Evolutionary conservation across 2,888 invertebrate species (phyloP).

Genomic region (Drosophila koepferae): DNA sequence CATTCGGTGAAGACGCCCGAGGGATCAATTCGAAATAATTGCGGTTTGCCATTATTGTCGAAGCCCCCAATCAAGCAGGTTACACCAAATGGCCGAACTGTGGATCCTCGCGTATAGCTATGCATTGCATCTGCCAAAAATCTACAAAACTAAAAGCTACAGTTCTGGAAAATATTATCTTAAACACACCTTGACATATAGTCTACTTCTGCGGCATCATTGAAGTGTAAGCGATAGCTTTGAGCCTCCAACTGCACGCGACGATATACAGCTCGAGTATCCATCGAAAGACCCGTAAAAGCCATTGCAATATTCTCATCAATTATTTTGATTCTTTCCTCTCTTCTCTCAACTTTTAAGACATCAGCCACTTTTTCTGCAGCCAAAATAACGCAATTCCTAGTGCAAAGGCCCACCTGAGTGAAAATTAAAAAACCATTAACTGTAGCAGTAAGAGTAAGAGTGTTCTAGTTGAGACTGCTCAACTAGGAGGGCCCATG

Average conservation of each 20-base stretch:
- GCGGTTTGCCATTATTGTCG: constrained; percentile 97
- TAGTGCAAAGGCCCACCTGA: too few relatives aligned
- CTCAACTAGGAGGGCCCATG: too few relatives aligned
- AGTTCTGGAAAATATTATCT: not conserved
- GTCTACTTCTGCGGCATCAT: constrained; percentile 98
- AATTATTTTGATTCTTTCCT: constrained; percentile 96
- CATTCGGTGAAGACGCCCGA: constrained; percentile 98
- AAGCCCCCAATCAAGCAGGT: constrained; percentile 98
- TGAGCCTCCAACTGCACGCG: constrained; percentile 99
- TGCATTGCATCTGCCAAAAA: constrained; percentile 92
- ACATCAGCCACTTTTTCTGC: constrained; percentile 98
- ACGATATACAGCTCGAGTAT: constrained; percentile 98
- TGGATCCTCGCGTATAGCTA: constrained; percentile 94
- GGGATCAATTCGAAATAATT: constrained; percentile 99
- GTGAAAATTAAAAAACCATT: too few relatives aligned
- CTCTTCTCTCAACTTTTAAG: constrained; percentile 98
- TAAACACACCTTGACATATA: constrained; percentile 90
- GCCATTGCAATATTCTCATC: constrained; percentile 99
- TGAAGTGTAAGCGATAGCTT: constrained; percentile 97
- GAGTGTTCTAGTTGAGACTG: too few relatives aligned
- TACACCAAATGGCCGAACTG: constrained; percentile 99
- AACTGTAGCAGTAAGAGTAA: too few relatives aligned
- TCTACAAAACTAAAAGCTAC: constrained; percentile 16
- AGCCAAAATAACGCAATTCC: too few relatives aligned
- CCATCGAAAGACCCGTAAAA: constrained; percentile 98